Base-by-base conservation (phyloP, 2,113 vertebrate genomes). In the Podilymbus podiceps region DNA sequence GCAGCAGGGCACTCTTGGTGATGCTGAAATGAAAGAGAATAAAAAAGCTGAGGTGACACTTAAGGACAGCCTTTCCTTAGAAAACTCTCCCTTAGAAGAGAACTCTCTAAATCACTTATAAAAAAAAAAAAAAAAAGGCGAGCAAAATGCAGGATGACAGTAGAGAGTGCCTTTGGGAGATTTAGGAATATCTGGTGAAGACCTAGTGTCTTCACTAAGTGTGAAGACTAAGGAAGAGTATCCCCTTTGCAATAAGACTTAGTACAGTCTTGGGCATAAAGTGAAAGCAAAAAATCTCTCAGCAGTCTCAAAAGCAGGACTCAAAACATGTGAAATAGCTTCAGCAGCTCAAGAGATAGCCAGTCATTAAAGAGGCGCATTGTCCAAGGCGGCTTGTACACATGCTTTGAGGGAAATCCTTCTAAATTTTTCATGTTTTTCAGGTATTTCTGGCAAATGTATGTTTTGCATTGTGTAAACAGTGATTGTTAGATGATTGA, bases 331-430 rank as follows among this genome's bases (percentile, higher is more conserved):
- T 6, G 27, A 68, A 88, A 90, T 73, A 82, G 12, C 40, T 73
- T 72, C n/a, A 81, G 31, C 44, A 84, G 68, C 40, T 93, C 58
- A 60, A 79, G 44, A 85, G 22, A 59, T 5, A 67, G 40, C 5
- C n/a, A 60, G 17, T 4, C n/a, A 20, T 88, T 17, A 46, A 73
- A 60, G 8, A 62, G 6, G 22, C 40, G 64, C 0, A 0, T 64
- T 52, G 58, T 15, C n/a, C 40, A 56, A 47, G 38, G 78, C 18
- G 15, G 21, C 6, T 67, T n/a, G 35, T 79, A 28, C 11, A 53
- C 4, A 22, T 8, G 40, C 19, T 72, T 53, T 66, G 58, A 66
- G 58, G 47, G 42, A 82, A 93, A 47, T 24, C 31, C 73, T 27
- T 73, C 23, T 20, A 58, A 74, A 28, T 7, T 88, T 88, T 88